These are phyloP conservation scores for Nomada hirtipes DNA, from an alignment of 2,888 invertebrate species.

Conservation along the genomic window DNA sequence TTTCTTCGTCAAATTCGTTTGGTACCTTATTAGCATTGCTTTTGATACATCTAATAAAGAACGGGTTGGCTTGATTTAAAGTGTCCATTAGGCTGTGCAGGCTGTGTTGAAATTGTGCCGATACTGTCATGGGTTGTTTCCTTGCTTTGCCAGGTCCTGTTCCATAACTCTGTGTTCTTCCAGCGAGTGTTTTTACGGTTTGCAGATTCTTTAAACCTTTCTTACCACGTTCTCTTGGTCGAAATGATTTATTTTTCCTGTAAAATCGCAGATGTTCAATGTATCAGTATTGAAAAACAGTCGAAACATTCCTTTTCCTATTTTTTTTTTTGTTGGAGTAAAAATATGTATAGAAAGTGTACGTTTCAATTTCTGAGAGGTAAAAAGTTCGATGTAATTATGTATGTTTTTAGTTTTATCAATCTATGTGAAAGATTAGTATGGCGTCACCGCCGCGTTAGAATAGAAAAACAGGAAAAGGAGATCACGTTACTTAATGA, in stretches of 20 bases:
- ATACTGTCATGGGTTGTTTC: constrained; percentile 96
- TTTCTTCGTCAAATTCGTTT: constrained; percentile 96
- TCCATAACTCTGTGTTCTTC: constrained; percentile 87
- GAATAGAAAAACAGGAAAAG: constrained; percentile 64
- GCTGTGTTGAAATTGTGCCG: constrained; percentile 97
- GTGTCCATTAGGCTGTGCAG: constrained; percentile 97
- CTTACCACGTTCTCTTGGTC: constrained; percentile 93
- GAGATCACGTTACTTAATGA: constrained; percentile 47
- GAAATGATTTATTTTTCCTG: constrained; percentile 97
- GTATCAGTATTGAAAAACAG: constrained; percentile 4
- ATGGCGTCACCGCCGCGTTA: background rate
- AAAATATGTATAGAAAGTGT: constrained; percentile 1
- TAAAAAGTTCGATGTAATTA: background rate
- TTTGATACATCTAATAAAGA: constrained; percentile 96
- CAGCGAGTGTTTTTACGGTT: constrained; percentile 95
- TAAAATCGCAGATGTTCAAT: constrained; percentile 67
- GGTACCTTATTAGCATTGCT: constrained; percentile 97
- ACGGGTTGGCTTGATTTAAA: constrained; percentile 94
- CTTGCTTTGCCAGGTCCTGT: constrained; percentile 87
- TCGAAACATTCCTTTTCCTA: constrained; percentile 62
- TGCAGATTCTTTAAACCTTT: constrained; percentile 96
- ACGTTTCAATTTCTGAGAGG: constrained; percentile 7
- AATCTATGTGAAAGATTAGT: background rate
- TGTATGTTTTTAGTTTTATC: background rate
- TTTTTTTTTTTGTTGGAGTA: constrained; percentile 34